Evolutionary conservation across 2,797 vertebrate species (phyloP).

Genomic region (Gymnoscopelus braueri): DNA sequence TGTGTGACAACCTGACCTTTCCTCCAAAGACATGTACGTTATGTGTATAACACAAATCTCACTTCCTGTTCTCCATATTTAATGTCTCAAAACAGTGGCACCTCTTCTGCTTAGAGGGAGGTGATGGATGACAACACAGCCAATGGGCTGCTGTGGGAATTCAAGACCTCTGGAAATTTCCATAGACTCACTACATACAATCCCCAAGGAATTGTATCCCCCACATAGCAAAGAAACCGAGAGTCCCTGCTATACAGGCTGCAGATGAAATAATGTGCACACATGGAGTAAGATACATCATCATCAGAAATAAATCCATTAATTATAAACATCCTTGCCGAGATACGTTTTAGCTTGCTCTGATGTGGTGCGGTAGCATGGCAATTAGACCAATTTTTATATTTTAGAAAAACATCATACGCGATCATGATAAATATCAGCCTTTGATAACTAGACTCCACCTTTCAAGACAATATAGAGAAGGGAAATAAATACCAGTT

Average conservation of each 20-base stretch:
- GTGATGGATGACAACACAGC: conserved; percentile 33
- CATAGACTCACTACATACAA: conserved; percentile 17
- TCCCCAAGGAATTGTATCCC: conserved; percentile 23
- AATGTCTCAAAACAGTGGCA: neutral
- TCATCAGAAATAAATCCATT: neutral
- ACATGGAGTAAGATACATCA: neutral
- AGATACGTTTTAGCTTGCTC: neutral
- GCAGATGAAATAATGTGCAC: neutral
- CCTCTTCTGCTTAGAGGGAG: conserved; percentile 2
- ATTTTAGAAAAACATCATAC: neutral
- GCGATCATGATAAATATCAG: neutral
- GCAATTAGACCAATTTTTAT: neutral
- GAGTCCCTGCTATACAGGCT: neutral
- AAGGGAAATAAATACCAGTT: neutral
- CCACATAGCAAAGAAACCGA: neutral
- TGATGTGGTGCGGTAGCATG: neutral
- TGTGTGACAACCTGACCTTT: neutral
- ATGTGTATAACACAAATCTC: neutral
- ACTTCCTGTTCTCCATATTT: conserved; percentile 13
- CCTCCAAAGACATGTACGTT: neutral
- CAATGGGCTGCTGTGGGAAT: conserved; percentile 14
- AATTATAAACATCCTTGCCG: neutral
- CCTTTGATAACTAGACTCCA: neutral
- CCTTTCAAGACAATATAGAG: neutral
- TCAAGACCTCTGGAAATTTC: conserved; percentile 31